A percentile compares a stretch with the other conserved stretches of the same genome.
Evolutionary conservation across 2,113 vertebrate genomes (phyloP).

Genomic region (Anas platyrhynchos): DNA sequence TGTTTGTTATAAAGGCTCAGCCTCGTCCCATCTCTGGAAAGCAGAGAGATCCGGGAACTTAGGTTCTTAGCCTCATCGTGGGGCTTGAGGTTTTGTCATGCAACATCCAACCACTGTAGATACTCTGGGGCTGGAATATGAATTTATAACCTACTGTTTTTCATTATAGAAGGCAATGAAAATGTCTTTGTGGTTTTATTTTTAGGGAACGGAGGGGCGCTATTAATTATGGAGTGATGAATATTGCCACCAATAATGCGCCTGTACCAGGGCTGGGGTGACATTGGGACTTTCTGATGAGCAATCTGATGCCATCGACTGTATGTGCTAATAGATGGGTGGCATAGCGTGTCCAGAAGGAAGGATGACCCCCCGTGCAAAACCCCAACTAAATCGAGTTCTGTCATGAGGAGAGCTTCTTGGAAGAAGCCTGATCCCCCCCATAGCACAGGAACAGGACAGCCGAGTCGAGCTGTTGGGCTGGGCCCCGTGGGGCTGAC

Average conservation of each 20-base stretch:
- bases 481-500: not conserved
- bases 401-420: not conserved
- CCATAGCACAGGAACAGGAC: not conserved
- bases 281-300: not conserved
- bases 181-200: not conserved
- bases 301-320: not conserved
- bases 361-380: not conserved
- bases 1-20: not conserved
- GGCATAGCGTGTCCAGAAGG: not conserved
- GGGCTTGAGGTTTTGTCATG: not conserved
- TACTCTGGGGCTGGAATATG: not conserved
- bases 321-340: not conserved
- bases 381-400: not conserved
- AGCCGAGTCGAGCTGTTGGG: not conserved
- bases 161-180: not conserved
- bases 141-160: not conserved
- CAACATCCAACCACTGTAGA: not conserved
- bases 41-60: not conserved
- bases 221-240: not conserved
- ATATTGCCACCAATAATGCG: not conserved
- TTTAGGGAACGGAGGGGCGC: not conserved
- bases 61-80: not conserved
- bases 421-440: not conserved
- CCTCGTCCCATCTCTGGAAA: not conserved
- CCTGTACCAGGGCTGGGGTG: not conserved